These are phyloP conservation scores for Natrix natrix DNA, from an alignment of 2,797 vertebrate species.

Conservation along the genomic window DNA sequence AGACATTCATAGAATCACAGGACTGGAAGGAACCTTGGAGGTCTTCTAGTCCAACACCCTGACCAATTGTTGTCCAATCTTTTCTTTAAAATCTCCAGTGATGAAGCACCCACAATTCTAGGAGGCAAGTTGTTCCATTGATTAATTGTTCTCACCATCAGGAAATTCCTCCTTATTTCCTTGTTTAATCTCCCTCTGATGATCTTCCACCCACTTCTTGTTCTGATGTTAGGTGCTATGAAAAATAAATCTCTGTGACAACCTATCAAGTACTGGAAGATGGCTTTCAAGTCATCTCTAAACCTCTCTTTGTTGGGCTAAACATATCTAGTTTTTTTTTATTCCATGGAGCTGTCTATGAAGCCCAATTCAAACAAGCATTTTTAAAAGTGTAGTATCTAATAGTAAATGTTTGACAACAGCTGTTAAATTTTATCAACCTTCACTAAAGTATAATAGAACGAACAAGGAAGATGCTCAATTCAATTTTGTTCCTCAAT, in stretches of 20 bases:
- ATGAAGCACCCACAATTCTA: not conserved
- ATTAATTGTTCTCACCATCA: not conserved
- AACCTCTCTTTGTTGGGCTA: not conserved
- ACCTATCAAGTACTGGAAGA: not conserved
- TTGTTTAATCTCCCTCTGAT: not conserved
- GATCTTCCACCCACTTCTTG: not conserved
- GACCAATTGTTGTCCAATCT: not conserved
- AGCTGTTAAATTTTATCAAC: not conserved
- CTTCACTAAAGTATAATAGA: not conserved
- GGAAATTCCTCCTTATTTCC: not conserved
- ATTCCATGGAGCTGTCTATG: not conserved
- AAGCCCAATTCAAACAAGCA: not conserved
- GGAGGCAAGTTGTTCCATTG: not conserved
- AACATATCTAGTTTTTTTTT: not conserved
- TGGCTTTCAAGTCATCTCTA: not conserved
- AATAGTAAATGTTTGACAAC: not conserved
- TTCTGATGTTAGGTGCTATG: not conserved
- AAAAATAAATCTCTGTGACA: not conserved
- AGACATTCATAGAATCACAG: not conserved
- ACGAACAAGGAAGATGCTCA: not conserved
- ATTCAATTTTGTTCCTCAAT: not conserved
- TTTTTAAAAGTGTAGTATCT: not conserved
- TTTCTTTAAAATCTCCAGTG: not conserved
- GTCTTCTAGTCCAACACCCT: not conserved
- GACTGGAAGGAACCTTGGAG: not conserved